Conservation (phyloP, 2,888 invertebrate species). For the Cheilosia variabilis region DNA sequence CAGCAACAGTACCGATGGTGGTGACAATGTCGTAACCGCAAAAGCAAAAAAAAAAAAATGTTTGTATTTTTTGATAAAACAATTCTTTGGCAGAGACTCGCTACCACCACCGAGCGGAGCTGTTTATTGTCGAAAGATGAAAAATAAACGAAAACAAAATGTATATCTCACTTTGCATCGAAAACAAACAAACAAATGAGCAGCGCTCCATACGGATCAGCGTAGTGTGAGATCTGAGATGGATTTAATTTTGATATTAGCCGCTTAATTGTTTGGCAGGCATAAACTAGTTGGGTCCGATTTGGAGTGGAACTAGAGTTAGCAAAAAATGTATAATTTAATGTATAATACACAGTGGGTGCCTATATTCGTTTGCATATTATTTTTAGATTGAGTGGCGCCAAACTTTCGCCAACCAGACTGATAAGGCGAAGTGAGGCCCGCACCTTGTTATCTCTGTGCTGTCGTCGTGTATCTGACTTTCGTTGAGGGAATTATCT, state of each 20-base stretch:
- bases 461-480: slow-evolving; percentile 22
- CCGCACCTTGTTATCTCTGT: slow-evolving; percentile 22
- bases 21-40: slow-evolving; percentile 30
- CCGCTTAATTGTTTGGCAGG: slow-evolving; percentile 44
- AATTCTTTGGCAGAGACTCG: slow-evolving; percentile 38
- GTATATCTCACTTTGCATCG: slow-evolving; percentile 8
- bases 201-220: slow-evolving; percentile 4
- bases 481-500: background rate
- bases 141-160: slow-evolving; percentile 5
- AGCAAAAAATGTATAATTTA: background rate
- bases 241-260: slow-evolving; percentile 39
- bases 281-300: slow-evolving; percentile 32
- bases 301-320: slow-evolving; percentile 11
- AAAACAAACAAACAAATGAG: slow-evolving; percentile 14
- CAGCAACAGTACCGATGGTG: slow-evolving; percentile 59
- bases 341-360: background rate
- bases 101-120: slow-evolving; percentile 21
- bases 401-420: slow-evolving; percentile 54
- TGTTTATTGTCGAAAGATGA: slow-evolving; percentile 26
- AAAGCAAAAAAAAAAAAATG: background rate
- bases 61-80: slow-evolving; percentile 34
- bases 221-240: background rate
- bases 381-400: slow-evolving; percentile 58
- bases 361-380: slow-evolving; percentile 44
- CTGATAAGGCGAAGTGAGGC: slow-evolving; percentile 44